A percentile compares a stretch with the other conserved stretches of the same genome.
These are phyloP conservation scores for Ptychoptera contaminata DNA, from an alignment of 2,888 invertebrate genomes.

Conservation along the genomic window DNA sequence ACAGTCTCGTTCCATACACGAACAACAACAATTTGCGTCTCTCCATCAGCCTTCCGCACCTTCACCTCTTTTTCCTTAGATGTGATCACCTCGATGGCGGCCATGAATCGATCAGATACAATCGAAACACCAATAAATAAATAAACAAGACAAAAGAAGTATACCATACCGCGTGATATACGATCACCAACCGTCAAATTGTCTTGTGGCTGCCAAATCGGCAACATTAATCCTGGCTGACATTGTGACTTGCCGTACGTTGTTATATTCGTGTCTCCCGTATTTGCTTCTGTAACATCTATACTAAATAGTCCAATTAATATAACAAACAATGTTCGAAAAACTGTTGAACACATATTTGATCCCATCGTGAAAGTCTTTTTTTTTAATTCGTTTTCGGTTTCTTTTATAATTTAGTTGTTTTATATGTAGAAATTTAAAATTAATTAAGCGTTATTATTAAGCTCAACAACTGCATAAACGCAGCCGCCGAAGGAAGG, in stretches of 20 bases:
- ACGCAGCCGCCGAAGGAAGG: too few relatives aligned
- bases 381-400: too few relatives aligned
- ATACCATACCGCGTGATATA: slow-evolving; percentile 73
- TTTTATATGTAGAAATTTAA: too few relatives aligned
- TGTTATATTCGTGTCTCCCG: too few relatives aligned
- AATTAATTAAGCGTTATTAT: too few relatives aligned
- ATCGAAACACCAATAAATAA: slow-evolving; percentile 98
- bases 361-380: too few relatives aligned
- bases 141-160: slow-evolving; percentile 79
- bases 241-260: slow-evolving; percentile 35
- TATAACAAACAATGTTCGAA: too few relatives aligned
- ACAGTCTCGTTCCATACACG: slow-evolving; percentile 99
- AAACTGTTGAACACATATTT: too few relatives aligned
- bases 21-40: slow-evolving; percentile 76
- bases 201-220: slow-evolving; percentile 74
- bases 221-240: slow-evolving; percentile 70
- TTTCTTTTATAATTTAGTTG: too few relatives aligned
- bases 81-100: slow-evolving; percentile 97
- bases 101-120: slow-evolving; percentile 98
- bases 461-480: too few relatives aligned
- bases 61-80: slow-evolving; percentile 91
- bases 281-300: too few relatives aligned
- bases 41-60: slow-evolving; percentile 76
- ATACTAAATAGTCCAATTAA: too few relatives aligned
- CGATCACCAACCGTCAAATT: slow-evolving; percentile 61